Evolutionary conservation across 2,888 invertebrate species (phyloP).

Genomic region (Dynastes tityus): DNA sequence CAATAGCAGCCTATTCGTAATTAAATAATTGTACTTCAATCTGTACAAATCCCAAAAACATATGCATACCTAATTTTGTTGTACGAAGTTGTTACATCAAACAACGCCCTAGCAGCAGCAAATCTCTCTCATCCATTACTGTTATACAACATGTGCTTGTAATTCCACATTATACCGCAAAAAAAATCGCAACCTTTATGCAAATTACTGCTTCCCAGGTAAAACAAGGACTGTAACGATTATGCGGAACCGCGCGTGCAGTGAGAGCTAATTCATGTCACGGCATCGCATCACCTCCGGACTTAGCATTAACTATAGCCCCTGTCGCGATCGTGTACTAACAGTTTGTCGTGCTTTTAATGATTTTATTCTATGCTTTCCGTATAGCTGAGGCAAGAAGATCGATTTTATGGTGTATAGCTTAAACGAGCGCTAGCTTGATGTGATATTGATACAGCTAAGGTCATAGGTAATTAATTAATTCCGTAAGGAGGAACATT

Average conservation of each 20-base stretch:
- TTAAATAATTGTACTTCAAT: too few species aligned
- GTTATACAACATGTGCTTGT: constrained; percentile 1
- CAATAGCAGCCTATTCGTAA: too few species aligned
- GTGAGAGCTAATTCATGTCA: constrained; percentile 1
- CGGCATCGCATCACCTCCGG: constrained; percentile 17
- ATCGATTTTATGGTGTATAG: background rate
- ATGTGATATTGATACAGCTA: background rate
- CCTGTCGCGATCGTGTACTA: constrained; percentile 9
- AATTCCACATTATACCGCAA: background rate
- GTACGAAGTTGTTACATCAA: too few species aligned
- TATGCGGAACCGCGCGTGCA: background rate
- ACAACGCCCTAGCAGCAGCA: too few species aligned
- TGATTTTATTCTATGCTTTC: background rate
- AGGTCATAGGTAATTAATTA: constrained; percentile 15
- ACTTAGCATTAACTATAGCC: constrained; percentile 3
- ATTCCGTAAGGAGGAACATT: constrained; percentile 10
- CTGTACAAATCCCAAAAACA: too few species aligned
- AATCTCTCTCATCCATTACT: too few species aligned
- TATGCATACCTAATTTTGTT: too few species aligned
- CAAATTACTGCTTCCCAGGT: constrained; percentile 13
- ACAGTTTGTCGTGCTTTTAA: background rate
- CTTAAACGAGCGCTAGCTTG: background rate
- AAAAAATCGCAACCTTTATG: constrained; percentile 23
- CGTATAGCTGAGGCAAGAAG: too few species aligned
- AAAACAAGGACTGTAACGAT: constrained; percentile 10